Evolutionary conservation across 2,888 invertebrate species (phyloP).

Genomic region (Opisthograptis luteolata): DNA sequence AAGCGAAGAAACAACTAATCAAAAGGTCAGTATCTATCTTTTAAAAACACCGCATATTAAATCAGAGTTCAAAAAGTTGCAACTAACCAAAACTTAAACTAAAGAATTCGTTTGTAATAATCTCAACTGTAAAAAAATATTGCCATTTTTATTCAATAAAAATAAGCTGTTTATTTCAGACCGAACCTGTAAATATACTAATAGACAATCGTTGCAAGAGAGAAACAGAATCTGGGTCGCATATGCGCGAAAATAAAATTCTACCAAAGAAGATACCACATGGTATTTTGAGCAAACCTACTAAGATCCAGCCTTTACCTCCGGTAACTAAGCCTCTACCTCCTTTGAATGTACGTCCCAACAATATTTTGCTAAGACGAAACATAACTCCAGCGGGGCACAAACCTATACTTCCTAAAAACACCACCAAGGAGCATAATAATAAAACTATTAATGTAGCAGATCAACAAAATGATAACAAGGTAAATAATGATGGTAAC

Average conservation of each 20-base stretch:
- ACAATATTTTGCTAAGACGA: neutral
- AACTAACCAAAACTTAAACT: too few species aligned
- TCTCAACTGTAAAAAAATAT: too few species aligned
- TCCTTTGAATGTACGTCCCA: neutral
- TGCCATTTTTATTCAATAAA: too few species aligned
- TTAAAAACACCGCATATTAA: too few species aligned
- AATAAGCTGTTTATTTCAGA: conserved; percentile 5
- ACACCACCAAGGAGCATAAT: neutral
- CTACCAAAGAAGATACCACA: neutral
- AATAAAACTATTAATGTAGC: neutral
- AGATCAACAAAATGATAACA: neutral
- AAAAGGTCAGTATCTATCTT: neutral
- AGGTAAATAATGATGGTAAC: neutral
- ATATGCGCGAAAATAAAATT: neutral
- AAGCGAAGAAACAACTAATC: neutral
- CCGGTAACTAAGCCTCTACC: neutral
- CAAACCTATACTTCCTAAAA: neutral
- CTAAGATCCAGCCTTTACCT: neutral
- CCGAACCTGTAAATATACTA: neutral
- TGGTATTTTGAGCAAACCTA: neutral
- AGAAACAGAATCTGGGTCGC: conserved; percentile 2
- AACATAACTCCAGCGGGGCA: neutral
- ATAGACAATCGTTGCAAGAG: conserved; percentile 7
- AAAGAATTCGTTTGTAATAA: too few species aligned
- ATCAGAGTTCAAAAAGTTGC: too few species aligned